Percentiles rank a stretch among this genome's conserved stretches.
These are phyloP conservation scores for Drosophila insularis DNA, from an alignment of 1,140 invertebrate genomes.

Conservation along the genomic window DNA sequence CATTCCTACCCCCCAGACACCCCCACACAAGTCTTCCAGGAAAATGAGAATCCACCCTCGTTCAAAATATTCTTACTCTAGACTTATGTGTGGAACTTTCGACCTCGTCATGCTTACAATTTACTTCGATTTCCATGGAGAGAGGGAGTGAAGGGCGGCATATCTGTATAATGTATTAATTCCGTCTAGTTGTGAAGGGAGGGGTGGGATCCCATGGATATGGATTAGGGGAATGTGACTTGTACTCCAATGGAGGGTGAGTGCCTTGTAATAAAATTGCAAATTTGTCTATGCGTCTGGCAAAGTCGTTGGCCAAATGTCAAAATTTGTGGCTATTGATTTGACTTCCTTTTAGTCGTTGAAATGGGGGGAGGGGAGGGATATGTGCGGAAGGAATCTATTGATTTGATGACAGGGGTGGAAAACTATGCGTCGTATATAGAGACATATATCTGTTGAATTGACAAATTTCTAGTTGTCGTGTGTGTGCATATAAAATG, in stretches of 20 bases:
- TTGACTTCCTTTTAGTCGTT: conserved; percentile 31
- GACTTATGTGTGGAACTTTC: conserved; percentile 73
- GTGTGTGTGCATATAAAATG: conserved; percentile 65
- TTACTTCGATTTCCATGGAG: too few species aligned
- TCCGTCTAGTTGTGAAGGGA: conserved; percentile 30
- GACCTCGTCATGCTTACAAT: conserved; percentile 61
- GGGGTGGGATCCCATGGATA: neutral
- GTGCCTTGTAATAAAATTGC: conserved; percentile 66
- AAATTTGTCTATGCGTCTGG: conserved; percentile 56
- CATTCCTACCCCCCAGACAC: conserved; percentile 18
- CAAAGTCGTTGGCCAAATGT: conserved; percentile 74
- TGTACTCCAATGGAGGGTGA: neutral
- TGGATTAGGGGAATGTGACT: conserved; percentile 10
- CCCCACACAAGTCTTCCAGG: conserved; percentile 4
- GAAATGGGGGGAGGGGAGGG: conserved; percentile 1
- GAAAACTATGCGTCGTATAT: conserved; percentile 32
- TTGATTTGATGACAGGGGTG: conserved; percentile 43
- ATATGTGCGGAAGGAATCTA: conserved; percentile 23
- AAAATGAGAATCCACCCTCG: conserved; percentile 24
- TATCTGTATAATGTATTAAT: conserved; percentile 74
- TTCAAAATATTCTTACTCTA: conserved; percentile 56
- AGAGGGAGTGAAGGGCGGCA: conserved; percentile 41
- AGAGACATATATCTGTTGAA: conserved; percentile 53
- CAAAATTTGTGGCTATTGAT: conserved; percentile 76
- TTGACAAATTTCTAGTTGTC: conserved; percentile 39